A percentile compares a stretch with the other conserved stretches of the same genome.
These are phyloP conservation scores for Triplophysa rosa DNA, from an alignment of 2,113 vertebrate species.

Conservation along the genomic window DNA sequence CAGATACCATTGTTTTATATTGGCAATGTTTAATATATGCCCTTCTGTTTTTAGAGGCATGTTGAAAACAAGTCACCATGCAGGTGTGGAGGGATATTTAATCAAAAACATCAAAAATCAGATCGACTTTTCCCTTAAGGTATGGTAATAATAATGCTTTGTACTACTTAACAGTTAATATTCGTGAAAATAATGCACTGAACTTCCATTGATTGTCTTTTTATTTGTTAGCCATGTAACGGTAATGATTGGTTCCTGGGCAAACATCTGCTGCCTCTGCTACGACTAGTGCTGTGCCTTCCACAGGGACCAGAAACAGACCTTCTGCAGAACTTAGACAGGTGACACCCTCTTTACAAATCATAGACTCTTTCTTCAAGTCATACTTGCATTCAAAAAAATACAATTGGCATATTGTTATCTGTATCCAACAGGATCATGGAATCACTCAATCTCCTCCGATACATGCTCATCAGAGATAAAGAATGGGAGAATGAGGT, in stretches of 20 bases:
- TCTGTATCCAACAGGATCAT: constrained; percentile 79
- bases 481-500: constrained; percentile 87
- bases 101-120: constrained; percentile 95
- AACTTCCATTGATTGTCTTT: background rate
- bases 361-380: background rate
- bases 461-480: constrained; percentile 92
- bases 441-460: constrained; percentile 92
- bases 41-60: constrained; percentile 73
- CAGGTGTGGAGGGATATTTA: constrained; percentile 91
- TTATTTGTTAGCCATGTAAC: constrained; percentile 65
- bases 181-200: background rate
- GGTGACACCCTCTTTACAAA: constrained; percentile 70
- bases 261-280: constrained; percentile 81
- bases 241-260: constrained; percentile 85
- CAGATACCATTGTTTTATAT: background rate
- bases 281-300: constrained; percentile 83
- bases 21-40: background rate
- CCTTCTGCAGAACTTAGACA: constrained; percentile 89
- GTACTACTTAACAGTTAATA: background rate
- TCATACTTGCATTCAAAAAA: background rate
- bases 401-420: background rate
- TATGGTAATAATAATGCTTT: constrained; percentile 56
- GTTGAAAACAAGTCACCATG: constrained; percentile 88
- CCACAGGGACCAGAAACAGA: constrained; percentile 93
- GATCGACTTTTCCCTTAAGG: constrained; percentile 82